phyloP scores from a whole-genome alignment of 2,888 invertebrate genomes.

The Nineta flava region DNA sequence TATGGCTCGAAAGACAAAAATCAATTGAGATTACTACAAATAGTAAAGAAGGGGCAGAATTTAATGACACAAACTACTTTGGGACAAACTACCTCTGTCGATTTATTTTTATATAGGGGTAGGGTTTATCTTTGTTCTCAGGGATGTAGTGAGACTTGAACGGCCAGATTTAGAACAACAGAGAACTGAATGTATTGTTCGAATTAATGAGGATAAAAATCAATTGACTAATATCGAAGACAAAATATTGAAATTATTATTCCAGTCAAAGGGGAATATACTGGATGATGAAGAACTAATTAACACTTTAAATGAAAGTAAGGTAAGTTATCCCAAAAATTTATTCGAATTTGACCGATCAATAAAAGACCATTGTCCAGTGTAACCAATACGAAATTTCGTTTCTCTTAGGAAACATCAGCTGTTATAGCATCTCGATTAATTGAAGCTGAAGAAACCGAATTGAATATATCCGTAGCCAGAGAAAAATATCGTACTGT shows the following conservation, averaged over 20 bases:
- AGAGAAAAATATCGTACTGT: constrained; percentile 74
- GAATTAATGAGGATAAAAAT: constrained; percentile 73
- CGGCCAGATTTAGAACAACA: constrained; percentile 71
- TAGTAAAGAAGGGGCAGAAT: too few species aligned
- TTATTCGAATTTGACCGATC: not conserved
- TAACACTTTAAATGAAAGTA: constrained; percentile 77
- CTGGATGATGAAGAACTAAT: constrained; percentile 88
- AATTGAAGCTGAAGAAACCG: constrained; percentile 73
- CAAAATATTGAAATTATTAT: constrained; percentile 69
- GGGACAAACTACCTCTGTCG: too few species aligned
- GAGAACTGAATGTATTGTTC: constrained; percentile 66
- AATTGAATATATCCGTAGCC: constrained; percentile 69
- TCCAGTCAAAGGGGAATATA: constrained; percentile 75
- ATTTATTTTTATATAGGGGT: too few species aligned
- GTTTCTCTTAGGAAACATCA: constrained; percentile 59
- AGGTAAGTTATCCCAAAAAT: constrained; percentile 30
- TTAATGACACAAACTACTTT: too few species aligned
- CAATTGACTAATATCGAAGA: constrained; percentile 77
- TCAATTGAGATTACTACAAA: too few species aligned
- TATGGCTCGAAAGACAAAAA: too few species aligned
- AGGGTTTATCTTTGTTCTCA: constrained; percentile 15
- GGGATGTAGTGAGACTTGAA: constrained; percentile 81
- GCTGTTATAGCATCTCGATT: constrained; percentile 79
- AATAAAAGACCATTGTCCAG: too few species aligned
- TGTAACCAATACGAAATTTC: too few species aligned